Evolutionary conservation across 2,113 vertebrate genomes (phyloP), one percentile per base, ranked within the genome.

Genomic region (Pelmatolapia mariae): DNA sequence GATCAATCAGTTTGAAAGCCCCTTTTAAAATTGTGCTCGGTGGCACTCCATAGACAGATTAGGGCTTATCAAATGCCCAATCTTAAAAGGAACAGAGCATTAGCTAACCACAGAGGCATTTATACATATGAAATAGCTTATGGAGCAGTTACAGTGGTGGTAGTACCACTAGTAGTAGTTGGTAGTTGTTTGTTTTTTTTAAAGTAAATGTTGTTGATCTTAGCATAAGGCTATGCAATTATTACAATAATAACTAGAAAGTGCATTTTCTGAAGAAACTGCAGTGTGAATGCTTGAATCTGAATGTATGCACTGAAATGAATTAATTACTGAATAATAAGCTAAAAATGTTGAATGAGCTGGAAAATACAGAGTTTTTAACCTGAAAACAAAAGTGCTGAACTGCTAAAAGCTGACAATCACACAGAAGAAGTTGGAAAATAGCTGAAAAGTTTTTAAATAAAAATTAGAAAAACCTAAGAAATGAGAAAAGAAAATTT

Each of bases 1-100:
- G 56, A 91, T 94, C 92, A 88, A 89, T 95, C 84, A 40, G 18
- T 54, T 29, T 59, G 10, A 82, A 82, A 86, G n/a, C 18, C 26
- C 78, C 45, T 29, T 87, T 92, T 90, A 71, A 84, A 88, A 85
- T 90, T 84, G 68, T 73, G 26, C 83, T 76, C 78, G 16, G 87
- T 85, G 71, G 83, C 59, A 19, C 71, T 89, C 19, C 57, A 83
- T 73, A 47, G 79, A 90, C 31, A 56, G 63, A 87, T 91, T 83
- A 90, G 40, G 83, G 84, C 66, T 83, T 82, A 84, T 86, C 85
- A 88, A 89, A 89, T 82, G 85, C 45, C 53, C 16, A 19, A 13
- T 87, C 82, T 92, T 87, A 82, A 57, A 91, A 89, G 81, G 54
- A 63, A 71, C 80, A 59, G 50, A 50, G 76, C 84, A 83, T 85